These are phyloP conservation scores for Smutsia temminckii DNA, from an alignment of 2,797 vertebrate species.

Conservation along the genomic window DNA sequence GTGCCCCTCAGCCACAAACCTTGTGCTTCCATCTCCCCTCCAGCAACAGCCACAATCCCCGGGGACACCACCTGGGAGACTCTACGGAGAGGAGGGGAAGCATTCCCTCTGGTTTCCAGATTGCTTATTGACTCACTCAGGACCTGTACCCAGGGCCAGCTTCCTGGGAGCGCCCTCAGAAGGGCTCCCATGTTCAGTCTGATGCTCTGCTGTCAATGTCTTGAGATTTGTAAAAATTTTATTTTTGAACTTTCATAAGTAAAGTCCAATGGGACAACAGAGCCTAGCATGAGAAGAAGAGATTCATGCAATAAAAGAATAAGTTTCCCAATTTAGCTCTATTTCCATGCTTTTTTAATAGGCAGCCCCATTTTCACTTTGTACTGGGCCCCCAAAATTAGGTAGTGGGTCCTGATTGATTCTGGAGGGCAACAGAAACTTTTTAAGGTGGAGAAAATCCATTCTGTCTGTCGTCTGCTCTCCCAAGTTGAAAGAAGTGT, in stretches of 20 bases:
- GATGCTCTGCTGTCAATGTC: neutral
- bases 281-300: neutral
- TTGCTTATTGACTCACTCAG: neutral
- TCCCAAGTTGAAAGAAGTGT: neutral
- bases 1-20: neutral
- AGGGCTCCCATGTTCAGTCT: neutral
- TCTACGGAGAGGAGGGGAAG: neutral
- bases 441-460: neutral
- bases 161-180: no score
- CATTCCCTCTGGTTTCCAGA: neutral
- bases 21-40: neutral
- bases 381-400: no score
- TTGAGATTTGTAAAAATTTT: neutral
- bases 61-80: neutral
- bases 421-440: neutral
- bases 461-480: neutral
- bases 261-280: neutral
- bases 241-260: neutral
- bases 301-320: neutral
- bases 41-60: neutral
- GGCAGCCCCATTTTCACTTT: neutral
- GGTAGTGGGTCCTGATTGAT: neutral
- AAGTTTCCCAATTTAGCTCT: neutral
- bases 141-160: neutral
- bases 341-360: neutral